A percentile compares a stretch with the other conserved stretches of the same genome.
phyloP scores from a whole-genome alignment of 2,113 vertebrate species.

The Clarias batrachus region DNA sequence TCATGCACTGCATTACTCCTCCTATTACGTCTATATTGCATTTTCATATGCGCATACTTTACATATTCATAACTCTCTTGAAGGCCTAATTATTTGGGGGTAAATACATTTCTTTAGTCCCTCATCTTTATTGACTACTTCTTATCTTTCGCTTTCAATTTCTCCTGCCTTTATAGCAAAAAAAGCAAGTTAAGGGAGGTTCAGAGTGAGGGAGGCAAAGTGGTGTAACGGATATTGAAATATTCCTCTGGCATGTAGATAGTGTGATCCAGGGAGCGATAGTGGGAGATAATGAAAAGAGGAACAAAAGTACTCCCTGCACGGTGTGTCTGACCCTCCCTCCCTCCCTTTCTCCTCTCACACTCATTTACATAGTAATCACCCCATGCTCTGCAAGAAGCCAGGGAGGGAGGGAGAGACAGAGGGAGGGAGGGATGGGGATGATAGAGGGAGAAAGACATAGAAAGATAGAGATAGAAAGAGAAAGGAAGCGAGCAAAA shows the following conservation, averaged over 20 bases:
- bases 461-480: conserved; percentile 51
- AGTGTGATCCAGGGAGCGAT: conserved; percentile 77
- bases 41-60: neutral
- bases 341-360: conserved; percentile 55
- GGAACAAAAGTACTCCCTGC: conserved; percentile 78
- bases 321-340: conserved; percentile 67
- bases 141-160: conserved; percentile 44
- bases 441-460: conserved; percentile 45
- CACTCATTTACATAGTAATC: conserved; percentile 83
- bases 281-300: conserved; percentile 80
- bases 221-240: conserved; percentile 79
- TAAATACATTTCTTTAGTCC: conserved; percentile 56
- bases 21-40: neutral
- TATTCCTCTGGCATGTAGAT: conserved; percentile 75
- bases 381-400: conserved; percentile 71
- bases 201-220: conserved; percentile 52
- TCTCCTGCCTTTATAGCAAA: neutral
- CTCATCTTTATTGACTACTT: conserved; percentile 23
- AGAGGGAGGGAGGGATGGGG: conserved; percentile 54
- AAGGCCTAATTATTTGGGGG: conserved; percentile 54
- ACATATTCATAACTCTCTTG: neutral
- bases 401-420: conserved; percentile 57
- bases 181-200: conserved; percentile 26
- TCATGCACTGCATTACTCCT: neutral
- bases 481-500: conserved; percentile 49